Percentiles rank a stretch among this genome's conserved stretches.
Evolutionary conservation across 1,140 invertebrate genomes (phyloP).

Genomic region (Drosophila athabasca): DNA sequence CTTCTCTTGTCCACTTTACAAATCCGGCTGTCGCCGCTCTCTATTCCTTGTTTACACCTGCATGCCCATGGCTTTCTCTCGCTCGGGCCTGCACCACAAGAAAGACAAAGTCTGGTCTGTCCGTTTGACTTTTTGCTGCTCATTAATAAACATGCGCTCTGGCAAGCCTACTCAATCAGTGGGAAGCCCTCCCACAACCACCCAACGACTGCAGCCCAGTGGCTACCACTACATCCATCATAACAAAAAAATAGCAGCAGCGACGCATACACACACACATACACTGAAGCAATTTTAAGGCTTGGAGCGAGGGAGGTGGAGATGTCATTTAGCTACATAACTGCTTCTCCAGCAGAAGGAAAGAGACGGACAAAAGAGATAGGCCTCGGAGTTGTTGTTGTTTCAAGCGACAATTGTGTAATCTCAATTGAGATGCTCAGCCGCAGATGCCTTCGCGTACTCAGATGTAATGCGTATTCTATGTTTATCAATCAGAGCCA

Average conservation of each 20-base stretch:
- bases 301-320: slow-evolving; percentile 7
- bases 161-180: slow-evolving; percentile 71
- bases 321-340: slow-evolving; percentile 34
- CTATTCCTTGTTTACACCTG: slow-evolving; percentile 56
- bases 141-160: slow-evolving; percentile 82
- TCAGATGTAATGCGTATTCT: slow-evolving; percentile 23
- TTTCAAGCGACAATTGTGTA: slow-evolving; percentile 58
- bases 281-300: slow-evolving; percentile 54
- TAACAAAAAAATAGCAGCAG: slow-evolving; percentile 10
- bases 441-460: not conserved
- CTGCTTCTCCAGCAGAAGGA: slow-evolving; percentile 27
- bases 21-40: slow-evolving; percentile 33
- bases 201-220: slow-evolving; percentile 9
- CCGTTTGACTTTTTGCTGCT: slow-evolving; percentile 48
- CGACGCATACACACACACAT: slow-evolving; percentile 53
- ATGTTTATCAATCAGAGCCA: slow-evolving; percentile 25
- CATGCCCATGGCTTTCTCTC: slow-evolving; percentile 33
- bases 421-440: slow-evolving; percentile 44
- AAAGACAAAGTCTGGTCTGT: slow-evolving; percentile 64
- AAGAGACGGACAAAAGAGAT: slow-evolving; percentile 9
- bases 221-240: slow-evolving; percentile 3
- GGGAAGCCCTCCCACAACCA: slow-evolving; percentile 31
- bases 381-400: slow-evolving; percentile 22
- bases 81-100: slow-evolving; percentile 27
- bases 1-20: slow-evolving; percentile 36